Conservation (phyloP, 2,113 vertebrate species). For the Dolichotis patagonum region DNA sequence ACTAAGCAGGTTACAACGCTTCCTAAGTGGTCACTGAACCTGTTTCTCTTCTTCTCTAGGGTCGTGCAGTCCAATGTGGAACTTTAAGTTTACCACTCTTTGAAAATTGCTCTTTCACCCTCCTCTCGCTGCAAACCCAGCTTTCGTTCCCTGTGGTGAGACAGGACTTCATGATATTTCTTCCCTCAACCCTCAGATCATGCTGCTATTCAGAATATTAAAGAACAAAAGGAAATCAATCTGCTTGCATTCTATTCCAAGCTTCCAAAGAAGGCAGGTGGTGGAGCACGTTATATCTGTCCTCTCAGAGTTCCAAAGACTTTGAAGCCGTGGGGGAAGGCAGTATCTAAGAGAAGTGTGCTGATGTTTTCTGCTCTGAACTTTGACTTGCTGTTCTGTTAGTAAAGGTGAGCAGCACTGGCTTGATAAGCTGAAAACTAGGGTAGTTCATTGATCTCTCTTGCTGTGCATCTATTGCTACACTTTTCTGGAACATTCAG, state of each 20-base stretch:
- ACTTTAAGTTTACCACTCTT: background rate
- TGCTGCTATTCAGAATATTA: constrained; percentile 66
- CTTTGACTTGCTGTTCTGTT: constrained; percentile 46
- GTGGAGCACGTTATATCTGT: constrained; percentile 53
- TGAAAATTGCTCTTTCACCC: constrained; percentile 30
- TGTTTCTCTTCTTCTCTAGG: background rate
- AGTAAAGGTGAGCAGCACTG: constrained; percentile 3
- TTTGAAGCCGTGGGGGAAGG: constrained; percentile 62
- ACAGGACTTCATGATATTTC: constrained; percentile 15
- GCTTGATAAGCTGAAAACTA: constrained; percentile 45
- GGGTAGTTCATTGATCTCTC: constrained; percentile 70
- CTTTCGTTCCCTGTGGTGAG: constrained; percentile 26
- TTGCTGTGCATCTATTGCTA: constrained; percentile 15
- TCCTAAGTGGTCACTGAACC: background rate
- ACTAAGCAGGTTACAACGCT: background rate
- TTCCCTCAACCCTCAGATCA: constrained; percentile 22
- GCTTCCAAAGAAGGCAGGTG: constrained; percentile 64
- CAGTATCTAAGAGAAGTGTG: background rate
- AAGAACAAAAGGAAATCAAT: constrained; percentile 54
- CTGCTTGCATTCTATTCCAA: constrained; percentile 66
- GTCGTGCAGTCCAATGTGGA: background rate
- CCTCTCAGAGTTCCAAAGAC: constrained; percentile 4
- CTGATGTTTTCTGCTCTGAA: constrained; percentile 48
- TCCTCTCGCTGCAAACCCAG: constrained; percentile 21
- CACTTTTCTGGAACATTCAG: constrained; percentile 67